A percentile compares a stretch with the other conserved stretches of the same genome.
These are phyloP conservation scores for Brachionus asplanchnoidis DNA, from an alignment of 1,140 invertebrate species.

Conservation along the genomic window DNA sequence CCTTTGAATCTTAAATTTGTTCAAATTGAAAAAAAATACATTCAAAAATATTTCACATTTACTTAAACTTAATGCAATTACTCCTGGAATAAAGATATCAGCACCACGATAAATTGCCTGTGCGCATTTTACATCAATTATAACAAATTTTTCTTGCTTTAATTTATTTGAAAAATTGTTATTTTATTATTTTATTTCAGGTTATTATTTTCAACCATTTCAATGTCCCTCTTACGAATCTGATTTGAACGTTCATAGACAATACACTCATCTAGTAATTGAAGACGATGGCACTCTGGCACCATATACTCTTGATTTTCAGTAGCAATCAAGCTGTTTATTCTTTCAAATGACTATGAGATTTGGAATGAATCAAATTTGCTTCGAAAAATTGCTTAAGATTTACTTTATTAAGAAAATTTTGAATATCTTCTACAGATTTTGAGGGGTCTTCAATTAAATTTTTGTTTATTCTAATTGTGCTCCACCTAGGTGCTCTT, in stretches of 20 bases:
- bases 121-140: slow-evolving; percentile 37
- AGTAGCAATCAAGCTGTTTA: neutral
- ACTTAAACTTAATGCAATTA: slow-evolving; percentile 16
- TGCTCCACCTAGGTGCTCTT: neutral
- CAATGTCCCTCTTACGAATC: neutral
- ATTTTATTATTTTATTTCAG: neutral
- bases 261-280: neutral
- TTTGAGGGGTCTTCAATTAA: neutral
- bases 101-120: slow-evolving; percentile 28
- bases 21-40: neutral
- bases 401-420: neutral
- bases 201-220: neutral
- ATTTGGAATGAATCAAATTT: neutral
- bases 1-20: neutral
- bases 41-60: neutral
- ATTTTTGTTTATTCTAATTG: neutral
- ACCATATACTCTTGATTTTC: neutral
- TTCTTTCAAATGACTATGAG: neutral
- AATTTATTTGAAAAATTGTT: neutral
- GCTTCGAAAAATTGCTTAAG: neutral
- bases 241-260: neutral
- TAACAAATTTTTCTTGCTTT: neutral
- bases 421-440: neutral
- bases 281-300: neutral
- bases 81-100: slow-evolving; percentile 22